Evolutionary conservation across 2,888 invertebrate genomes (phyloP).

Genomic region (Brenthis hecate): DNA sequence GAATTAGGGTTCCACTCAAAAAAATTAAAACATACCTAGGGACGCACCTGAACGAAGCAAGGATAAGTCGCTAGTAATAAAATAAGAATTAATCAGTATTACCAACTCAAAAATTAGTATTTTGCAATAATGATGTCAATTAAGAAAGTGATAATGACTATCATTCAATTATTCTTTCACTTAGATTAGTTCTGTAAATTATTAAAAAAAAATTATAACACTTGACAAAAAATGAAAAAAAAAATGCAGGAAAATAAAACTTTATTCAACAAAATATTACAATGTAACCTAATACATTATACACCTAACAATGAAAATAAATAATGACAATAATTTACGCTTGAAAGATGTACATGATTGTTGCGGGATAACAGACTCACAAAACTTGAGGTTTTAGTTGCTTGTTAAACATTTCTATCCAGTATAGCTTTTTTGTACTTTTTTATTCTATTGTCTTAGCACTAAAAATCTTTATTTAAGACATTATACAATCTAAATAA

Average conservation of each 20-base stretch:
- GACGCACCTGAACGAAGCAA: no score
- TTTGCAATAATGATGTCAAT: no score
- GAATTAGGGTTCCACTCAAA: no score
- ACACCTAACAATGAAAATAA: constrained; percentile 39
- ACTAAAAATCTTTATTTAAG: not conserved
- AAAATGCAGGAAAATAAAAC: constrained; percentile 36
- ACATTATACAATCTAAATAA: not conserved
- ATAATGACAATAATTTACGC: constrained; percentile 40
- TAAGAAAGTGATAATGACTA: no score
- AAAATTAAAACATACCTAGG: no score
- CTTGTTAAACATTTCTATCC: not conserved
- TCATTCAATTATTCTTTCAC: no score
- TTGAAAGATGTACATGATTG: constrained; percentile 19
- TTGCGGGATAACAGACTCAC: not conserved
- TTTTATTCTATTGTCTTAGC: not conserved
- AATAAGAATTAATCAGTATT: no score
- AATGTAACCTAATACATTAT: constrained; percentile 34
- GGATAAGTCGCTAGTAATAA: no score
- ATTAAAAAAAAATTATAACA: not conserved
- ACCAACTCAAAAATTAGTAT: no score
- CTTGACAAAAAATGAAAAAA: constrained; percentile 4
- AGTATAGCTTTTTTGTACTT: not conserved
- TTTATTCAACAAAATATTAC: constrained; percentile 41
- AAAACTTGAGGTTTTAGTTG: not conserved
- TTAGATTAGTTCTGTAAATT: not conserved